Evolutionary conservation across 2,888 invertebrate genomes (phyloP), one percentile per base, ranked within the genome.

Genomic region (Crepidodera aurea): DNA sequence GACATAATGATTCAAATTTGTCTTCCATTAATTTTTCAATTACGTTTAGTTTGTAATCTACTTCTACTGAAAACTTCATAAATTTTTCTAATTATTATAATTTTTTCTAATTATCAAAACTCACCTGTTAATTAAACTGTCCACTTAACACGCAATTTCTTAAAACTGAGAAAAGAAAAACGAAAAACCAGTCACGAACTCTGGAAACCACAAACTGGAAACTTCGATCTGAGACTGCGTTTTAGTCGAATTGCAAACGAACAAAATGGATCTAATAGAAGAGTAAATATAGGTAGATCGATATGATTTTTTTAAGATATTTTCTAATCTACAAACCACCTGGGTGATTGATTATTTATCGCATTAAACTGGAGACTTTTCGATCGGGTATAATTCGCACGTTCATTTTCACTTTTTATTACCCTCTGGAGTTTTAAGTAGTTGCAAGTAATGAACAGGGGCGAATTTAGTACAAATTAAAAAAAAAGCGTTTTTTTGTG

Each of bases 241-340:
- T 16, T 18, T 5, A 15, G 15, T 10, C 32, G 8, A 10, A 13
- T 6, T 10, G 40, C 8, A 18, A 6, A 40, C 15, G 40, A 40
- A 40, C 12, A 42, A 16, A 16, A 29, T 42, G 10, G 2, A 27
- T 53, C 25, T 18, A 29, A 29, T 22, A 42, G n/a, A 22, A 22
- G 10, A 5, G 18, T 42, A 29, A 42, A 42, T 22, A 54, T 54
- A 29, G 54, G 32, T 42, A 29, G 18, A 42, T 54, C 54, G 54
- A 54, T 54, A 54, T 40, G 2, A 29, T 8, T 29, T 29, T 13
- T 34, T 34, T 34, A 8, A 34, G 34, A 34, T 34, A 32, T 32
- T 10, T 22, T 10, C 3, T 34, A 12, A 34, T 13, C 34, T 12
- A 13, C 10, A 2, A 13, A 12, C n/a, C 34, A 34, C 34, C 34